phyloP scores from a whole-genome alignment of 2,113 vertebrate genomes.

The Psephotus haematonotus region DNA sequence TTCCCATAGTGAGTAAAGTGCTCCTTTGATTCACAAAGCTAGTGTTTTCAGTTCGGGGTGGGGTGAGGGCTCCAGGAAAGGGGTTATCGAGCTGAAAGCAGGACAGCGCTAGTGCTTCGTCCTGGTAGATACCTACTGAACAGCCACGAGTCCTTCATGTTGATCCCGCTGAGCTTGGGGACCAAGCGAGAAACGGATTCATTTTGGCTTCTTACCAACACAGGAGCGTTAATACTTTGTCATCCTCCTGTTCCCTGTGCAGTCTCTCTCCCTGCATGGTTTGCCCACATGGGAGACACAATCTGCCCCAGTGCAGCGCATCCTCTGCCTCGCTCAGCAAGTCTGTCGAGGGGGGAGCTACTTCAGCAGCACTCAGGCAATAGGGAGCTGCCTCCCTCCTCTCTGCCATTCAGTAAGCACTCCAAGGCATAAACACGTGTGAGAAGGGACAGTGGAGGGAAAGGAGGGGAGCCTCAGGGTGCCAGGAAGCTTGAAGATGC shows the following conservation, averaged over 20 bases:
- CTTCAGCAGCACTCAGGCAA: neutral
- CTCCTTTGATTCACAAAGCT: conserved; percentile 77
- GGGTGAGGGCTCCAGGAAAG: neutral
- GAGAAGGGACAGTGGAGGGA: neutral
- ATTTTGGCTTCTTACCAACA: neutral
- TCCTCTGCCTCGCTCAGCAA: neutral
- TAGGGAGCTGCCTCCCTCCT: neutral
- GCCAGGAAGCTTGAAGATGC: neutral
- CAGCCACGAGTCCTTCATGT: neutral
- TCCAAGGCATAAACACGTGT: neutral
- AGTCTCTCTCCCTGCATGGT: neutral
- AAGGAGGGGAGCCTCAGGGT: neutral
- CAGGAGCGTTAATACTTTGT: neutral
- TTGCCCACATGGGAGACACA: neutral
- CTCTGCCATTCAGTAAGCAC: neutral
- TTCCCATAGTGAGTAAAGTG: conserved; percentile 76
- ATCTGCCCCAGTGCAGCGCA: neutral
- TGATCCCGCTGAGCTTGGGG: neutral
- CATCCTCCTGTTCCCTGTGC: neutral
- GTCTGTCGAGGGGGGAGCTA: neutral
- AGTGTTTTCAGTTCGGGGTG: conserved; percentile 41
- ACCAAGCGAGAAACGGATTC: neutral
- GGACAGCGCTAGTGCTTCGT: neutral
- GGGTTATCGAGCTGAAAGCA: neutral
- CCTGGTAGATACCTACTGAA: neutral